Conservation (phyloP, 2,113 vertebrate genomes). For the Machaerirhynchus nigripectus region DNA sequence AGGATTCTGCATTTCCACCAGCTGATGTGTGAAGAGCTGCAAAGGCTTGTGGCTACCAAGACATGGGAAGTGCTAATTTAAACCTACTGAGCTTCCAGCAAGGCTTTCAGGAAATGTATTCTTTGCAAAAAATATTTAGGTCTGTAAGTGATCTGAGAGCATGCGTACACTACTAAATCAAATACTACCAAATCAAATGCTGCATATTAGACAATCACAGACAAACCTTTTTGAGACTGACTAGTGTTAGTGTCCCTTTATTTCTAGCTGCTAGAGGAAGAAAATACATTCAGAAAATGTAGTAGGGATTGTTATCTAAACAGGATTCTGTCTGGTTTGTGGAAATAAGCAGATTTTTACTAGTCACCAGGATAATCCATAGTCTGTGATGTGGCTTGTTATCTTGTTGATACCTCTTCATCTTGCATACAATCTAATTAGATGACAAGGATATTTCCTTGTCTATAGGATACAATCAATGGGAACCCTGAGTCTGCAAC, state of each 20-base stretch:
- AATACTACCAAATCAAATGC: not conserved
- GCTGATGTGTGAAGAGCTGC: not conserved
- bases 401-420: not conserved
- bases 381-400: not conserved
- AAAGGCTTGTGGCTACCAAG: not conserved
- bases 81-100: not conserved
- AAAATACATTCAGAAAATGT: not conserved
- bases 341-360: not conserved
- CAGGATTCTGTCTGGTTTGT: not conserved
- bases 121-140: not conserved
- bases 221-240: not conserved
- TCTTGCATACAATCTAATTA: not conserved
- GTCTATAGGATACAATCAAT: not conserved
- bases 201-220: not conserved
- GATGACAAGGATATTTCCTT: not conserved
- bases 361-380: not conserved
- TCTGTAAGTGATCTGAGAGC: not conserved
- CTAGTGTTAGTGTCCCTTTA: not conserved
- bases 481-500: not conserved
- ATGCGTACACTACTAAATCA: not conserved
- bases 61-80: not conserved
- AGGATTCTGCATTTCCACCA: not conserved
- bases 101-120: not conserved
- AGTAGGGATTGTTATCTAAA: not conserved
- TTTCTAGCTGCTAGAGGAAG: not conserved